Conservation (phyloP, 2,113 vertebrate species). For the Baryphthengus martii region DNA sequence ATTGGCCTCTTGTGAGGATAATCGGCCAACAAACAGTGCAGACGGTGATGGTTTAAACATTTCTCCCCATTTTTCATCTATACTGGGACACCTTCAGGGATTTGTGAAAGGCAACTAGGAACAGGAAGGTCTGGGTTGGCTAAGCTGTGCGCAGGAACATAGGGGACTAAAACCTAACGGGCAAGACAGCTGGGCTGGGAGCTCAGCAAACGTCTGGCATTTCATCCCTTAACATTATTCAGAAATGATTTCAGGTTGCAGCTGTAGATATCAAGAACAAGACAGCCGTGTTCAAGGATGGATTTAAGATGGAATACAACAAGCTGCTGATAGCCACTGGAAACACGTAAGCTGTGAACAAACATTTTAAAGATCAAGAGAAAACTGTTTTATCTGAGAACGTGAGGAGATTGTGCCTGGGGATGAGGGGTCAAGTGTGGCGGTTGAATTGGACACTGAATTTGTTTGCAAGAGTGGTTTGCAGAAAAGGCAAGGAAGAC, state of each 20-base stretch:
- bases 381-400: background rate
- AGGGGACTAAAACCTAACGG: background rate
- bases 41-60: background rate
- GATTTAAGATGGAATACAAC: conserved; percentile 93
- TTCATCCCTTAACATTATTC: background rate
- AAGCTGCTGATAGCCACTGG: conserved; percentile 94
- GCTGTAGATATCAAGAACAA: conserved; percentile 89
- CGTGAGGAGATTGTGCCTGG: background rate
- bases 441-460: background rate
- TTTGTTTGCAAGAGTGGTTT: background rate
- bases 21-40: background rate
- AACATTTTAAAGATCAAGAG: background rate
- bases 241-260: conserved; percentile 77
- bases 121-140: background rate
- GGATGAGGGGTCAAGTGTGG: background rate
- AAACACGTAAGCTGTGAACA: conserved; percentile 78
- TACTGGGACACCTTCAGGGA: background rate
- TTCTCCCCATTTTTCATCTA: background rate
- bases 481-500: background rate
- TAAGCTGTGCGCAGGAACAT: background rate
- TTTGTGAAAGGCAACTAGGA: background rate
- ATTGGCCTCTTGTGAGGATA: background rate
- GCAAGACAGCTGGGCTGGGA: background rate
- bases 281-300: conserved; percentile 89
- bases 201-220: background rate